A percentile compares a stretch with the other conserved stretches of the same genome.
These are phyloP conservation scores for Hoplodrina blanda DNA, from an alignment of 2,888 invertebrate genomes.

Conservation along the genomic window DNA sequence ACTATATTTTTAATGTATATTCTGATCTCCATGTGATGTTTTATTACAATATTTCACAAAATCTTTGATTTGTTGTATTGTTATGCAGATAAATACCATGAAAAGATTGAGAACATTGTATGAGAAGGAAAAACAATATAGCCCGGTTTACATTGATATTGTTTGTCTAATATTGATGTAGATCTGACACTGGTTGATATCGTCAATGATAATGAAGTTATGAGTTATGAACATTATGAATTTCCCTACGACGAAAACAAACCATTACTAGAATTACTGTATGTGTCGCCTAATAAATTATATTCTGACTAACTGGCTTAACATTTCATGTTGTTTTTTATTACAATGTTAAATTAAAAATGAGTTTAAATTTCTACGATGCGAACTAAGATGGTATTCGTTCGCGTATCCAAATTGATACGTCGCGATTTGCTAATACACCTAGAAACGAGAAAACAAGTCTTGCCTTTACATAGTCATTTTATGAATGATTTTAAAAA, in stretches of 20 bases:
- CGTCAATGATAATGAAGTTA: constrained; percentile 67
- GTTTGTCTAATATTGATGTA: constrained; percentile 62
- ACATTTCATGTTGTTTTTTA: constrained; percentile 45
- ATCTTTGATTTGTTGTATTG: constrained; percentile 11
- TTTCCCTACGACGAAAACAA: constrained; percentile 75
- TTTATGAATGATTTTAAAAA: constrained; percentile 43
- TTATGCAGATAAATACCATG: constrained; percentile 14
- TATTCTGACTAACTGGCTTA: constrained; percentile 59
- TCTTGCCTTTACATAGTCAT: constrained; percentile 48
- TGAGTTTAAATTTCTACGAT: constrained; percentile 57
- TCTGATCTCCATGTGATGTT: constrained; percentile 8
- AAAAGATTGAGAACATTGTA: constrained; percentile 28
- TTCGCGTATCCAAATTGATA: constrained; percentile 61
- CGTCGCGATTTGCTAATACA: constrained; percentile 56
- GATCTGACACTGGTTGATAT: constrained; percentile 70
- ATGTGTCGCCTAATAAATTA: constrained; percentile 67
- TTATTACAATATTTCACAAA: constrained; percentile 19
- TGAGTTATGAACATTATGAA: constrained; percentile 67
- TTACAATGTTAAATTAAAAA: constrained; percentile 60
- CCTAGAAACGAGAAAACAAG: constrained; percentile 69
- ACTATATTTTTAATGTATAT: constrained; percentile 22
- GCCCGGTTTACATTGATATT: constrained; percentile 61
- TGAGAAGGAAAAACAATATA: constrained; percentile 84
- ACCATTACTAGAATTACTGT: constrained; percentile 68
- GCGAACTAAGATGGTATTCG: constrained; percentile 61